These are phyloP conservation scores for Trachelus troglodyta DNA, from an alignment of 2,888 invertebrate species.

Conservation along the genomic window DNA sequence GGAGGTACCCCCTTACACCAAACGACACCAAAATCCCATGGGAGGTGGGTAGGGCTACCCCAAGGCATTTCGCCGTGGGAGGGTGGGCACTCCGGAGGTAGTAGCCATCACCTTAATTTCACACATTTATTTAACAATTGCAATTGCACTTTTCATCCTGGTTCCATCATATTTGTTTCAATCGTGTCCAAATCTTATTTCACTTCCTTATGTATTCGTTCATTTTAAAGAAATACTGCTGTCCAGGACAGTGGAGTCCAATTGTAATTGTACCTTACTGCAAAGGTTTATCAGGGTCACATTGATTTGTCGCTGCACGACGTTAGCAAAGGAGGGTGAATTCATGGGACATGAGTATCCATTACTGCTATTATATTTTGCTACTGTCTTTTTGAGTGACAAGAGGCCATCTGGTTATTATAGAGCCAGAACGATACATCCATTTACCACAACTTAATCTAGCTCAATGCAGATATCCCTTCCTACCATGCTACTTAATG, in stretches of 20 bases:
- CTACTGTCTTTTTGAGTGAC: neutral
- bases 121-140: constrained; percentile 34
- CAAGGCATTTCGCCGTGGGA: constrained; percentile 50
- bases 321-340: constrained; percentile 36
- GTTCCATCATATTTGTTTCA: neutral
- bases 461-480: neutral
- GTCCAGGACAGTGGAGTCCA: constrained; percentile 29
- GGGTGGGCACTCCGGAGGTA: constrained; percentile 62
- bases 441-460: neutral
- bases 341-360: neutral
- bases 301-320: constrained; percentile 36
- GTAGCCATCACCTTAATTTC: constrained; percentile 40
- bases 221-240: neutral
- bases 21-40: constrained; percentile 57
- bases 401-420: neutral
- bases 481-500: neutral
- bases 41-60: constrained; percentile 65
- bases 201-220: neutral
- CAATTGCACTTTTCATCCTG: constrained; percentile 38
- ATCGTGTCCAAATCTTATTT: neutral
- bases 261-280: constrained; percentile 37
- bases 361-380: neutral
- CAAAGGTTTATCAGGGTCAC: constrained; percentile 34
- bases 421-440: neutral
- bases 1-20: constrained; percentile 63